phyloP scores from a whole-genome alignment of 23 tunicate species.

The Styela plicata region DNA sequence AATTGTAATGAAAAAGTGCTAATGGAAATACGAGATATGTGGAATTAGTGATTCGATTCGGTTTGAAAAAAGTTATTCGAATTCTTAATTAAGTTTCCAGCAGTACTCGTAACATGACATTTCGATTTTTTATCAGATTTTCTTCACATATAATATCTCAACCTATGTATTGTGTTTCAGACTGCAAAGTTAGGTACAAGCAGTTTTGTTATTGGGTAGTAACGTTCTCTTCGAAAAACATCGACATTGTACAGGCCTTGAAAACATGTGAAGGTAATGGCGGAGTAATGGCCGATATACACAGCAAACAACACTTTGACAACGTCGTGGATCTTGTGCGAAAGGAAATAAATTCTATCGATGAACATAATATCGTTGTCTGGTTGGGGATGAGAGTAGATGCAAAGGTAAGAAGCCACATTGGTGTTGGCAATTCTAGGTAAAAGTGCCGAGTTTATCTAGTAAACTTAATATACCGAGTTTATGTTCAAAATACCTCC shows the following conservation, averaged over 20 bases:
- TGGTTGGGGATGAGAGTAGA: neutral
- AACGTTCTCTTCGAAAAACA: neutral
- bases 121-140: no score
- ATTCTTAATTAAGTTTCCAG: no score
- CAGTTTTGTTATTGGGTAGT: neutral
- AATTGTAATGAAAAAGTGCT: no score
- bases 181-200: neutral
- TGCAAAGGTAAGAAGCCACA: neutral
- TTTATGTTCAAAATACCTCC: no score
- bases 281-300: neutral
- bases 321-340: neutral
- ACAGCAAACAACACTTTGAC: neutral
- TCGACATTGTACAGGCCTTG: neutral
- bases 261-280: neutral
- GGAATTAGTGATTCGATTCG: no score
- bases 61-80: no score
- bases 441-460: no score
- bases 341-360: neutral
- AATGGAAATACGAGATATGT: no score
- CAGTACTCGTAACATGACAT: no score
- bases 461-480: no score
- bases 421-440: no score
- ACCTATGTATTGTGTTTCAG: neutral
- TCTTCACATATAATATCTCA: no score
- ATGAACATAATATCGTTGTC: neutral